phyloP scores from a whole-genome alignment of 2,888 invertebrate genomes.

The Drosophila silvestris region DNA sequence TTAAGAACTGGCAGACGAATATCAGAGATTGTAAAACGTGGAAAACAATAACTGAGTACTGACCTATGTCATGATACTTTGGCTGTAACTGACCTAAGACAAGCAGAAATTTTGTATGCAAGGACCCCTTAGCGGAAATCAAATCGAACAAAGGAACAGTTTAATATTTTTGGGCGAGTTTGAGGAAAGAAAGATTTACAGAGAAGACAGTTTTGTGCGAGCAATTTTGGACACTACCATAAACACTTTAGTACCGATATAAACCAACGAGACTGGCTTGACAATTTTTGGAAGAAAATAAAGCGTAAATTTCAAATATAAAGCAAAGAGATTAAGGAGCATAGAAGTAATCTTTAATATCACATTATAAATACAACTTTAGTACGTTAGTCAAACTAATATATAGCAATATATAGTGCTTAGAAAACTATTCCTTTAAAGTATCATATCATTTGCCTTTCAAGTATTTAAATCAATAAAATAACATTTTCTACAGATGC shows the following conservation, averaged over 20 bases:
- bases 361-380: constrained; percentile 9
- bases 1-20: constrained; percentile 30
- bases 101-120: constrained; percentile 19
- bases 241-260: constrained; percentile 7
- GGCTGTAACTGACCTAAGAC: constrained; percentile 62
- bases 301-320: background rate
- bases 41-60: constrained; percentile 43
- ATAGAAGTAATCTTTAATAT: constrained; percentile 2
- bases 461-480: constrained; percentile 17
- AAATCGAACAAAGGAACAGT: constrained; percentile 23
- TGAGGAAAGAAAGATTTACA: constrained; percentile 28
- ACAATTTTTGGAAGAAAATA: constrained; percentile 9
- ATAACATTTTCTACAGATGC: constrained; percentile 30
- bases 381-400: constrained; percentile 14
- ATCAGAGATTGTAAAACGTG: constrained; percentile 5
- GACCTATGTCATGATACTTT: constrained; percentile 57
- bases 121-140: constrained; percentile 28
- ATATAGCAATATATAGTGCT: constrained; percentile 13
- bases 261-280: constrained; percentile 28
- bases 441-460: constrained; percentile 59
- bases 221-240: background rate
- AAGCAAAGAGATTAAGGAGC: background rate
- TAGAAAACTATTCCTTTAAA: constrained; percentile 30
- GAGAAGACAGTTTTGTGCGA: constrained; percentile 13
- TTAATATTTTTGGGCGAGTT: constrained; percentile 40